Evolutionary conservation across 2,797 vertebrate species (phyloP).

Genomic region (Netta rufina): DNA sequence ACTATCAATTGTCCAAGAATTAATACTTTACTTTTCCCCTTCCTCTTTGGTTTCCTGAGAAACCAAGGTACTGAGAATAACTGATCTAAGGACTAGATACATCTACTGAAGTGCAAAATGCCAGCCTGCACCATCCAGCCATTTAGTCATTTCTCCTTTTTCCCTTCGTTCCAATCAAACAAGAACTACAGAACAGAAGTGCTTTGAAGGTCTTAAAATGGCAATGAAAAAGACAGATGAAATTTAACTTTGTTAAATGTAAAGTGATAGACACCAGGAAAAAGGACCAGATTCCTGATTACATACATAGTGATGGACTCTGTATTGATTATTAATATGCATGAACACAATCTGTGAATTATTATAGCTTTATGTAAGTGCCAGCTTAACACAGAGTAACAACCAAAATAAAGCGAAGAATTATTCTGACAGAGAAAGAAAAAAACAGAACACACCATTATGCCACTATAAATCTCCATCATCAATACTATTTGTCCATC

Average conservation of each 20-base stretch:
- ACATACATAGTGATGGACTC: neutral
- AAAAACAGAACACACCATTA: neutral
- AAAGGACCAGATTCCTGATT: neutral
- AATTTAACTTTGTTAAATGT: neutral
- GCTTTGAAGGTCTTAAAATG: neutral
- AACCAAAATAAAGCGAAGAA: conserved; percentile 4
- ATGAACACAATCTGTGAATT: conserved; percentile 6
- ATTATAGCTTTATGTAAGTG: conserved; percentile 16
- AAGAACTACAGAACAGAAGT: neutral
- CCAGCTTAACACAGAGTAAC: neutral
- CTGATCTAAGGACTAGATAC: neutral
- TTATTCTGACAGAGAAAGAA: conserved; percentile 15
- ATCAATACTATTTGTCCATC: neutral
- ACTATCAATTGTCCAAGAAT: rapidly evolving
- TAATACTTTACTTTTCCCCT: neutral
- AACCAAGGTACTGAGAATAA: neutral
- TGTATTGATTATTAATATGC: neutral
- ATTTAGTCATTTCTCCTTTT: neutral
- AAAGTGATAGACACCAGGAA: neutral
- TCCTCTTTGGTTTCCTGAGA: neutral
- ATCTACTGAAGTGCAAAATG: neutral
- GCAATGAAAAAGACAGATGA: neutral
- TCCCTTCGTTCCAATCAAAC: neutral
- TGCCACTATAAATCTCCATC: neutral
- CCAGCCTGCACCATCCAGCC: neutral